These are phyloP conservation scores for Echiichthys vipera DNA, from an alignment of 2,797 vertebrate species.

Conservation along the genomic window DNA sequence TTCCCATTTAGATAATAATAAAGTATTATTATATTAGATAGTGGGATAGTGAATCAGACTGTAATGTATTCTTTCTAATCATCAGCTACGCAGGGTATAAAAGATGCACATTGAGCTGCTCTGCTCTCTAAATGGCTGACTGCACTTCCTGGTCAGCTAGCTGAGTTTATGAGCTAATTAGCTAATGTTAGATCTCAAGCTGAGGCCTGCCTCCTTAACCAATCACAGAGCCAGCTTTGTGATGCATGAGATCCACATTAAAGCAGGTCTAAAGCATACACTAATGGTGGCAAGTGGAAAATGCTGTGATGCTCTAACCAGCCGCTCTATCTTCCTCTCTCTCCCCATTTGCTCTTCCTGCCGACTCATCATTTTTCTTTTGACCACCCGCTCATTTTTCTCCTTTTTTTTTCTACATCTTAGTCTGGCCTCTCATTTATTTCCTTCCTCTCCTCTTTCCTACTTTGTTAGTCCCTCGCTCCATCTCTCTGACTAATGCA, in stretches of 20 bases:
- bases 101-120: conserved; percentile 47
- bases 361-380: conserved; percentile 67
- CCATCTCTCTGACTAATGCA: conserved; percentile 60
- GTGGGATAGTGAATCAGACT: conserved; percentile 25
- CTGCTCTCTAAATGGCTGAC: conserved; percentile 51
- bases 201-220: conserved; percentile 59
- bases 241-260: conserved; percentile 72
- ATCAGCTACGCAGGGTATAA: conserved; percentile 12
- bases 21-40: not conserved
- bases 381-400: conserved; percentile 42
- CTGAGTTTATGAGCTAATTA: conserved; percentile 82
- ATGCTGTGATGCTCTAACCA: conserved; percentile 37
- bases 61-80: conserved; percentile 13
- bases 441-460: conserved; percentile 45
- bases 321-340: conserved; percentile 37
- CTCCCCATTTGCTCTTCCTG: conserved; percentile 59
- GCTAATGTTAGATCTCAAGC: conserved; percentile 76
- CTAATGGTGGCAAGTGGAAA: conserved; percentile 66
- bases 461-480: conserved; percentile 52
- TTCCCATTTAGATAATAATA: conserved; percentile 8
- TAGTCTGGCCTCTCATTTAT: conserved; percentile 52
- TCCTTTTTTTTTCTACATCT: conserved; percentile 33
- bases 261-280: conserved; percentile 53
- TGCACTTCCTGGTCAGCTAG: conserved; percentile 71
- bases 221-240: conserved; percentile 62